Evolutionary conservation across 2,113 vertebrate genomes (phyloP).

Genomic region (Thymallus thymallus): DNA sequence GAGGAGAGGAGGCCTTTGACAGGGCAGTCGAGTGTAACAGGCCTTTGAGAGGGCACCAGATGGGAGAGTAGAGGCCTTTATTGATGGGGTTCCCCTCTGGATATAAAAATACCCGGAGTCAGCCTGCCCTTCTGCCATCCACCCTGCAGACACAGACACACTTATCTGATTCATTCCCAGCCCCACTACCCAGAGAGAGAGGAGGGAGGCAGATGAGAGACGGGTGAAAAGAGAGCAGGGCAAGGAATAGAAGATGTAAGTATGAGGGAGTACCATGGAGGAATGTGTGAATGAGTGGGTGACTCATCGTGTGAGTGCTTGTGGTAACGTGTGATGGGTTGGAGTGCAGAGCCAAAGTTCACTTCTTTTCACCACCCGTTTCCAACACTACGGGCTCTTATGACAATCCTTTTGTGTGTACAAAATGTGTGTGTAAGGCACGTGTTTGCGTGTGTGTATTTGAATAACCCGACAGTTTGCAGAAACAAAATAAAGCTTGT

Average conservation of each 20-base stretch:
- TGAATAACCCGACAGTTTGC: neutral
- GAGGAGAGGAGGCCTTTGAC: neutral
- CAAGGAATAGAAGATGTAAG: neutral
- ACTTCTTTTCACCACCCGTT: neutral
- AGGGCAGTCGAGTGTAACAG: neutral
- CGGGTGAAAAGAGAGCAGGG: neutral
- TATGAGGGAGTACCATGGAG: neutral
- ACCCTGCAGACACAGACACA: neutral
- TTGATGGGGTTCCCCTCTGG: slow-evolving; percentile 2
- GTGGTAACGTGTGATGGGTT: neutral
- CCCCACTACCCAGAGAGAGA: neutral
- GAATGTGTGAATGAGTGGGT: slow-evolving; percentile 6
- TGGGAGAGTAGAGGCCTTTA: neutral
- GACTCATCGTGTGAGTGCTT: neutral
- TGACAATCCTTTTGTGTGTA: neutral
- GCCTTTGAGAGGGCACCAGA: neutral
- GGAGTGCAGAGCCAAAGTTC: neutral
- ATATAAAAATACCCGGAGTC: neutral
- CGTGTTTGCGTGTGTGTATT: slow-evolving; percentile 5
- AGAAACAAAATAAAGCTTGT: slow-evolving; percentile 24
- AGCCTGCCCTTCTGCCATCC: neutral
- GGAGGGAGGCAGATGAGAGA: neutral
- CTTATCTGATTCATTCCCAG: neutral
- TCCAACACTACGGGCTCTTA: neutral
- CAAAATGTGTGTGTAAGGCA: neutral